Evolutionary conservation across 2,797 vertebrate species (phyloP).

Genomic region (Fringilla coelebs): DNA sequence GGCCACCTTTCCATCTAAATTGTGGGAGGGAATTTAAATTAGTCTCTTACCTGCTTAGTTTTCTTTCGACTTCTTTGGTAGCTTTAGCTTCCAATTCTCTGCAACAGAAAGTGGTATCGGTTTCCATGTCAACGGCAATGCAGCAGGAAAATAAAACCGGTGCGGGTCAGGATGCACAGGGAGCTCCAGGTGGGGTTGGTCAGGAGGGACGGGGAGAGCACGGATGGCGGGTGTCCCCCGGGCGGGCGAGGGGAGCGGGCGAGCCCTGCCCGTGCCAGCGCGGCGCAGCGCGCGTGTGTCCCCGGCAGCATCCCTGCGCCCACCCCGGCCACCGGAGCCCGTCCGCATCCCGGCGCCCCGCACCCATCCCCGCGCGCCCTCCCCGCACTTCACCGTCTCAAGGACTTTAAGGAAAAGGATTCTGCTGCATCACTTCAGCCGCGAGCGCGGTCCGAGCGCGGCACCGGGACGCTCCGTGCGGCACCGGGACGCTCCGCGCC

Average conservation of each 20-base stretch:
- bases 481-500: background rate
- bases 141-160: background rate
- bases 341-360: background rate
- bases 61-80: conserved; percentile 97
- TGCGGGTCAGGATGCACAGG: background rate
- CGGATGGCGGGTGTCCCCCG: background rate
- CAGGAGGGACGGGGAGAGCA: background rate
- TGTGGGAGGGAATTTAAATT: conserved; percentile 5
- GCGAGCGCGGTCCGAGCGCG: background rate
- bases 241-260: background rate
- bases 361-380: background rate
- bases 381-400: fast-evolving
- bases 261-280: fast-evolving
- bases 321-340: background rate
- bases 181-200: background rate
- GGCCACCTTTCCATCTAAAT: background rate
- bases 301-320: background rate
- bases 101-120: conserved; percentile 59
- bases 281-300: background rate
- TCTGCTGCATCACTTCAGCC: conserved; percentile 12
- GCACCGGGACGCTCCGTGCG: background rate
- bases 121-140: conserved; percentile 53
- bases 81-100: conserved; percentile 98
- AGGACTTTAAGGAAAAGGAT: background rate
- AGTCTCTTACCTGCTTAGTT: conserved; percentile 87